Evolutionary conservation across 1,140 invertebrate species (phyloP), one percentile per base, ranked within the genome.

Genomic region (Belonocnema kinseyi): DNA sequence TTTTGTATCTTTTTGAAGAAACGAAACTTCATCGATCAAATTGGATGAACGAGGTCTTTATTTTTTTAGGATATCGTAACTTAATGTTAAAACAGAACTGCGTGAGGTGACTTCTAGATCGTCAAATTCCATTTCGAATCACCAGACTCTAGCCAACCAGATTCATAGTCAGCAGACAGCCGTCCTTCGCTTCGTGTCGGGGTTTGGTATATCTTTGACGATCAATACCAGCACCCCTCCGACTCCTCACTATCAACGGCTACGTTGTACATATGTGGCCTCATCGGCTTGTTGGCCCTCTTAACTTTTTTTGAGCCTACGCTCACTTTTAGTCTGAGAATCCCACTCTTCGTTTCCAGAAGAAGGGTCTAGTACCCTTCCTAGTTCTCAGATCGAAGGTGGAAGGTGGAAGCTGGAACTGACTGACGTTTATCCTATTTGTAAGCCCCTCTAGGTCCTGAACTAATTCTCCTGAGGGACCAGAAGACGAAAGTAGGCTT

Each of bases 121-220:
- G 16, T 40, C 33, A 66, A 46, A n/a, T 40, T 11, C 21, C 61
- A 66, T 66, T 66, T 40, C 4, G 8, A 66, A 66, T 66, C 14
- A 40, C 14, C 26, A 46, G 21, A 40, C 8, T 66, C 40, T 40
- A 66, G 33, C 26, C 46, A 66, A 66, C 61, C 33, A 66, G 61
- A 66, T 66, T 66, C 14, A 66, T 21, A 66, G 61, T 66, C 61
- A 66, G 61, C 61, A 66, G 16, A 80, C 75, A 80, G 71, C 75
- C 79, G 83, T 86, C 80, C 85, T 86, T 85, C 85, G 85, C 74
- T 80, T 86, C 82, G 83, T 81, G 40, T 46, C 40, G 40, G 40
- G 83, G 83, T 79, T 83, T 87, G 84, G 86, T 86, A 86, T 83
- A 88, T 87, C 82, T 86, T 86, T 83, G 81, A 75, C 85, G 89